Evolutionary conservation across 2,113 vertebrate genomes (phyloP), one percentile per base, ranked within the genome.

Genomic region (Myotis davidii): DNA sequence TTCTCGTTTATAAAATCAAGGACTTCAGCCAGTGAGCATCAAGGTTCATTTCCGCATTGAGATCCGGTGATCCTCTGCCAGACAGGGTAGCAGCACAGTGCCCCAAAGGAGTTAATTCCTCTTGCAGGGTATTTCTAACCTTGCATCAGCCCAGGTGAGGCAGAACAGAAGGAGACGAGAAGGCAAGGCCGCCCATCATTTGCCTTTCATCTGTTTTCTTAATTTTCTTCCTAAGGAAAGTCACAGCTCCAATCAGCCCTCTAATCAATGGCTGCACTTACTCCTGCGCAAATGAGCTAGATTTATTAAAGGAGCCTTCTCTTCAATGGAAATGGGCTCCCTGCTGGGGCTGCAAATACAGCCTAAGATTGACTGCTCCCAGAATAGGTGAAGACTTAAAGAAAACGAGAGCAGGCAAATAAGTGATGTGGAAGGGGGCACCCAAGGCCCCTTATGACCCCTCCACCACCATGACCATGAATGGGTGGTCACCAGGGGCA

Each of bases 141-240:
- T 87, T 34, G 7, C 9, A 32, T 73, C 73, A 48, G 83, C 91
- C 90, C 9, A 90, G 48, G 85, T 64, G 34, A 96, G 61, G 20
- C 34, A 56, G 85, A 65, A 54, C 48, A 29, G 6, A 79, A 64
- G 85, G 65, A 95, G 88, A 56, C 85, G 45, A 69, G 93, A 96
- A 95, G 89, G 94, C 94, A 97, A 97, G 95, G 95, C 83, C 5
- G 70, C 96, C 94, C 91, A 74, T 96, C 97, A 97, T 92, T 96
- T 96, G 95, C 95, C 95, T 97, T 97, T 96, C 96, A 96, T 97
- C 97, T 97, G 97, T 94, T 96, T 96, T 93, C 94, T 95, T 97
- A 97, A 97, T 97, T 98, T 96, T 96, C 96, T 94, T 91, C 76
- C 93, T 90, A 96, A 96, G 95, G 89, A 96, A 96, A 97, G 88